Conservation (phyloP, 2,888 invertebrate genomes). For the Empis stercorea region DNA sequence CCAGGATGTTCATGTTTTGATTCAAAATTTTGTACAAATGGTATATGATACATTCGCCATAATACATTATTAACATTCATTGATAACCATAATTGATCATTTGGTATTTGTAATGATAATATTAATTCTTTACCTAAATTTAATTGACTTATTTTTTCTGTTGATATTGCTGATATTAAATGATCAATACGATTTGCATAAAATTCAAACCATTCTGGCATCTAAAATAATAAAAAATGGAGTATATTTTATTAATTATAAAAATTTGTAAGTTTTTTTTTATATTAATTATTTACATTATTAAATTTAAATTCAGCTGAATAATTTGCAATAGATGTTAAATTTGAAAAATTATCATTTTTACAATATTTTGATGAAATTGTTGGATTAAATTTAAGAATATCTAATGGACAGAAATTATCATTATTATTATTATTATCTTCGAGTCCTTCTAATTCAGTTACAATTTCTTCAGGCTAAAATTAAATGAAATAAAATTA, state of each 20-base stretch:
- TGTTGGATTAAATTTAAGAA: constrained; percentile 34
- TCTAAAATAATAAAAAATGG: no score
- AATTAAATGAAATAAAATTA: constrained; percentile 1
- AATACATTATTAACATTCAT: constrained; percentile 29
- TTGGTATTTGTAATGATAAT: constrained; percentile 27
- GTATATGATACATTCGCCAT: constrained; percentile 33
- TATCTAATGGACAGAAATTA: constrained; percentile 32
- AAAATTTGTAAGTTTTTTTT: neutral
- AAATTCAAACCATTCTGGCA: constrained; percentile 33
- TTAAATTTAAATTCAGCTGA: constrained; percentile 29
- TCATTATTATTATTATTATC: constrained; percentile 27
- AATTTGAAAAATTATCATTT: constrained; percentile 31
- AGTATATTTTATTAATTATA: no score
- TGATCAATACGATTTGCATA: constrained; percentile 33
- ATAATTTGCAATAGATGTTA: constrained; percentile 32
- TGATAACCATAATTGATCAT: constrained; percentile 29
- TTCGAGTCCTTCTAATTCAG: neutral
- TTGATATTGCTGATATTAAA: constrained; percentile 30
- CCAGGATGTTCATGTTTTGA: constrained; percentile 34
- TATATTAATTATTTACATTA: constrained; percentile 20
- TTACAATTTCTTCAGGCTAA: constrained; percentile 27
- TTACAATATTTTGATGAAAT: constrained; percentile 34
- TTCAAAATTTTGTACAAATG: constrained; percentile 32
- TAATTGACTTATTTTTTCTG: constrained; percentile 27
- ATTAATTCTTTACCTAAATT: constrained; percentile 29